Evolutionary conservation across 2,888 invertebrate genomes (phyloP).

Genomic region (Apodemia hepburni): DNA sequence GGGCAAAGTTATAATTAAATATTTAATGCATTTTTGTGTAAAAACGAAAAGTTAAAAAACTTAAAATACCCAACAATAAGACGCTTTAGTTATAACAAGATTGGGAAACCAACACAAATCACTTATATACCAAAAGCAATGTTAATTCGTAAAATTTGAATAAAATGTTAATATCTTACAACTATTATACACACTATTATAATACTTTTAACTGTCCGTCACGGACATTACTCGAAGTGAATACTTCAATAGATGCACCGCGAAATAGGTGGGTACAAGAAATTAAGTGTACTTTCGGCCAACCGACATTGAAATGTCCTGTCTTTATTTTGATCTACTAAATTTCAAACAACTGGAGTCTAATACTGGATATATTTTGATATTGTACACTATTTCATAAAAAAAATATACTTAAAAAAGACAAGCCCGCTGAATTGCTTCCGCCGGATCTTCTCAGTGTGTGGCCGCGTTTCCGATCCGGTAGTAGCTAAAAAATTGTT

Average conservation of each 20-base stretch:
- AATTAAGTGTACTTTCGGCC: neutral
- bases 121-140: neutral
- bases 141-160: neutral
- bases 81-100: neutral
- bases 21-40: neutral
- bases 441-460: too few species aligned
- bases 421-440: too few species aligned
- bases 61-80: neutral
- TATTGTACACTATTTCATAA: too few species aligned
- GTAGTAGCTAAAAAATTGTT: too few species aligned
- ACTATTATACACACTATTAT: slow-evolving; percentile 11
- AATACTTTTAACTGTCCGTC: slow-evolving; percentile 28
- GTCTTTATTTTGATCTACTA: neutral
- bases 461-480: too few species aligned
- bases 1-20: neutral
- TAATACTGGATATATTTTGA: neutral
- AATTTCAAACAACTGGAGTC: neutral
- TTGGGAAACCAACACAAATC: neutral
- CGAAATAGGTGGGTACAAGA: neutral
- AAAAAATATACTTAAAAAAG: too few species aligned
- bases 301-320: neutral
- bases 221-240: slow-evolving; percentile 17
- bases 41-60: too few species aligned
- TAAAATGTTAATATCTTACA: neutral
- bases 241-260: slow-evolving; percentile 5